Evolutionary conservation across 2,113 vertebrate genomes (phyloP).

Genomic region (Telmatochromis brachygnathus): DNA sequence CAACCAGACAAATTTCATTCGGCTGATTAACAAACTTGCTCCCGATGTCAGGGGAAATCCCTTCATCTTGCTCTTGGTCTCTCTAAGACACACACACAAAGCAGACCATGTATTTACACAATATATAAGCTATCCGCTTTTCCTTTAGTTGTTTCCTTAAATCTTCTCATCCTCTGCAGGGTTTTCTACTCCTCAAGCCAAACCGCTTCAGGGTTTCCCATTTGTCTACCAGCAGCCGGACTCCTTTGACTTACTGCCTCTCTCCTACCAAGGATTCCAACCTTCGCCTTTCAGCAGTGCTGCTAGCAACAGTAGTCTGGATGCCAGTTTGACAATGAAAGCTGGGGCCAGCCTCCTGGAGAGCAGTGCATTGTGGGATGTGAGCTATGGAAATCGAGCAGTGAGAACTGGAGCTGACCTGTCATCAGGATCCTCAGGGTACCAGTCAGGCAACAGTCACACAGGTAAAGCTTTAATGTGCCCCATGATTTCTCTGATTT

Average conservation of each 20-base stretch:
- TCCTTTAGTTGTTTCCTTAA: neutral
- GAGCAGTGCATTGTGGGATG: conserved; percentile 58
- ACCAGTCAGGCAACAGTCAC: conserved; percentile 70
- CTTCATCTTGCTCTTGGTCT: neutral
- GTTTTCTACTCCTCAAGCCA: conserved; percentile 51
- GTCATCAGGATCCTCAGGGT: conserved; percentile 68
- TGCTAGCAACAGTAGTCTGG: neutral
- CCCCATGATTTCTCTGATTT: rapidly evolving
- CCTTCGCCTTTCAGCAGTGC: conserved; percentile 16
- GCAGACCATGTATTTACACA: neutral
- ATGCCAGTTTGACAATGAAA: conserved; percentile 15
- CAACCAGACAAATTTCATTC: neutral
- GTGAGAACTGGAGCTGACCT: conserved; percentile 54
- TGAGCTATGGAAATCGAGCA: conserved; percentile 2
- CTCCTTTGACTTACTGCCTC: conserved; percentile 26
- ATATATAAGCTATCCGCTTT: neutral
- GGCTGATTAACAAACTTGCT: neutral
- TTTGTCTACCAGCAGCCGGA: conserved; percentile 37
- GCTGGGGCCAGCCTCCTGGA: conserved; percentile 44
- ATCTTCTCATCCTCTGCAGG: neutral
- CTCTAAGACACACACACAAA: neutral
- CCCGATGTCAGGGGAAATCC: neutral
- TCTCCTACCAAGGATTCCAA: conserved; percentile 40
- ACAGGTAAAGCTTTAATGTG: conserved; percentile 65
- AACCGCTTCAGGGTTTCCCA: conserved; percentile 53